Evolutionary conservation across 2,113 vertebrate genomes (phyloP), one percentile per base, ranked within the genome.

Genomic region (Anser cygnoides): DNA sequence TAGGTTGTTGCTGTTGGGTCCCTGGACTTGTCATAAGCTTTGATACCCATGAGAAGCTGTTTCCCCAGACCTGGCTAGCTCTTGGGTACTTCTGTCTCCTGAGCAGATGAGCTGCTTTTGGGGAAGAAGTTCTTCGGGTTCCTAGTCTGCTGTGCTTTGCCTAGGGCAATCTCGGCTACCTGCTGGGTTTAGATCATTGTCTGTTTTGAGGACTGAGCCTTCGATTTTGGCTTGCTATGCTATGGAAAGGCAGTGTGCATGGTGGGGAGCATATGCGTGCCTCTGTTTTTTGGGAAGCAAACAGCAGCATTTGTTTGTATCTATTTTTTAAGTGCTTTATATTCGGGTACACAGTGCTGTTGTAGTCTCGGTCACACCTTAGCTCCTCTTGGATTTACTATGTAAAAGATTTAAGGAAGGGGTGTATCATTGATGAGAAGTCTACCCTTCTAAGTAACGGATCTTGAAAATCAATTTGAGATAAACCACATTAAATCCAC

Each of bases 381-480:
- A 22, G 21, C 63, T 89, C 21, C 26, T 62, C 75, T 58, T 44
- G 73, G 44, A 18, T 31, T 81, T 44, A 7, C 50, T 58, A 2
- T 41, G 31, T 41, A 87, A 75, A 55, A 55, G 63, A 49, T 25
- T 62, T 35, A 72, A 90, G 43, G 67, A 84, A 13, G 33, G 13
- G 26, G 20, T 63, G 65, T 87, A 35, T 4, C 59, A 46, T 10
- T 41, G 80, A 71, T 44, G 8, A 54, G n/a, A 71, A 75, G 39
- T 59, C 57, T 74, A 19, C 37, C 63, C 26, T 67, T 89, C 43
- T 74, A 89, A n/a, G 70, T 10, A 79, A 72, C 82, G 93, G 72
- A 75, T 82, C 52, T 43, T 74, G 46, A 57, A 91, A 94, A 88
- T 54, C 7, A 95, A 80, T 83, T 92, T 49, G 77, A 67, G 31